phyloP scores from a whole-genome alignment of 2,888 invertebrate species.

The Drosophila suboccidentalis region DNA sequence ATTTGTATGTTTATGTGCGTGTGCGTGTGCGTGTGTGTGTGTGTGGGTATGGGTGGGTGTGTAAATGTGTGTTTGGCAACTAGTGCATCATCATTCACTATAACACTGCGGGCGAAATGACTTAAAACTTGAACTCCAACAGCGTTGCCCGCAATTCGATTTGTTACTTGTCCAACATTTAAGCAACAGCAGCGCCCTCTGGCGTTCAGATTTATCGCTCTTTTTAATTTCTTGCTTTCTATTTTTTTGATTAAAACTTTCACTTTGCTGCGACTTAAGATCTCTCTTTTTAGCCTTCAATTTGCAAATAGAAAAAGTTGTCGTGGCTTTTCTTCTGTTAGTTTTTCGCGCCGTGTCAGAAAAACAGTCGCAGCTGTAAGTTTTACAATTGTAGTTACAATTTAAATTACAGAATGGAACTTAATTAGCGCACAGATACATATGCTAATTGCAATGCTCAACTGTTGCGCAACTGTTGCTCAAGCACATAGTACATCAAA shows the following conservation, averaged over 20 bases:
- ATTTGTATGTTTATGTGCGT: not conserved
- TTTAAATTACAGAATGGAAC: slow-evolving; percentile 39
- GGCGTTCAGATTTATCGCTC: slow-evolving; percentile 10
- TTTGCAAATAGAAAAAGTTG: slow-evolving; percentile 28
- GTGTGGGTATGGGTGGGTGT: not conserved
- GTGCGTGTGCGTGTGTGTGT: slow-evolving; percentile 2
- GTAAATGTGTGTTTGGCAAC: not conserved
- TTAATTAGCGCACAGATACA: slow-evolving; percentile 30
- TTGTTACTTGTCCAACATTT: slow-evolving; percentile 40
- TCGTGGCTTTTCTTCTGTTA: slow-evolving; percentile 19
- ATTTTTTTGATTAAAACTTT: slow-evolving; percentile 10
- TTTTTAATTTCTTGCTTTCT: slow-evolving; percentile 1
- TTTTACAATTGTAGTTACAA: slow-evolving; percentile 36
- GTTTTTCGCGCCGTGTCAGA: not conserved
- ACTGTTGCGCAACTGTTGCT: slow-evolving; percentile 10
- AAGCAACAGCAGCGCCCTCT: slow-evolving; percentile 44
- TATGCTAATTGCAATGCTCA: not conserved
- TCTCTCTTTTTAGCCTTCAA: slow-evolving; percentile 4
- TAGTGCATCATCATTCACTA: slow-evolving; percentile 23
- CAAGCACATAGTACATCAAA: slow-evolving; percentile 44
- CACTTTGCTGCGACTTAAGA: not conserved
- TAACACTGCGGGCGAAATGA: slow-evolving; percentile 3
- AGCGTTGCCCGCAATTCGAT: slow-evolving; percentile 19
- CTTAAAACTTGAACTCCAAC: slow-evolving; percentile 13
- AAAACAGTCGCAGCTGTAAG: slow-evolving; percentile 30